Base-by-base conservation (phyloP, 2,113 vertebrate genomes). In the Nesogale talazaci region DNA sequence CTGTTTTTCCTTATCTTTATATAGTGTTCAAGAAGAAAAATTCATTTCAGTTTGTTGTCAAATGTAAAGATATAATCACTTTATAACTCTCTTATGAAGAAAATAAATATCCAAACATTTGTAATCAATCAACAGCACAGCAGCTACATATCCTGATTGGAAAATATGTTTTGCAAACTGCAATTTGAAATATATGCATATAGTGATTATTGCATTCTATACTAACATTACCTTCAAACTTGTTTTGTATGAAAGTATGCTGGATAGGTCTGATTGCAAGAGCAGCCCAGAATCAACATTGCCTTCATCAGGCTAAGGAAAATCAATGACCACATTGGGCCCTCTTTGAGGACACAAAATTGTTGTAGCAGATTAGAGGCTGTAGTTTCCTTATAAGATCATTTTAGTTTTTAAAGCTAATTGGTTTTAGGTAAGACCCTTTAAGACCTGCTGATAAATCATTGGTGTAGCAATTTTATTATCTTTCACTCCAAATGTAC, bases 391-490 rank as follows among this genome's bases (percentile, higher is more conserved):
- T 89, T 25, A 5, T 34, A 46, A 94, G 63, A 74, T 72, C 57
- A 86, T 92, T 74, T 87, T 20, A 83, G 70, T 17, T 87, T 94
- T 88, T n/a, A 83, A 96, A 88, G 22, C 12, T 88, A 86, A 90
- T 36, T 46, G 25, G 88, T 89, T 40, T 88, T 79, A 57, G 91
- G 89, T 10, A 85, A 9, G 36, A 82, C 10, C 59, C 23, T 95
- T 85, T 91, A 83, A 92, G 42, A 27, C 31, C 46, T 74, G 38
- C 76, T 86, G 76, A 40, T 80, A 89, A 94, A 77, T 92, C 94
- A 86, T 91, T 75, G 88, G 15, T 10, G 46, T 61, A 93, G 91
- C 78, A 88, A 72, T 95, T 94, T 94, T 90, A 84, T 92, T 92
- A 81, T 86, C 74, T 91, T 91, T 82, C 42, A 76, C 34, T 94